Evolutionary conservation across 2,797 vertebrate genomes (phyloP), one percentile per base, ranked within the genome.

Genomic region (Pseudochaenichthys georgianus): DNA sequence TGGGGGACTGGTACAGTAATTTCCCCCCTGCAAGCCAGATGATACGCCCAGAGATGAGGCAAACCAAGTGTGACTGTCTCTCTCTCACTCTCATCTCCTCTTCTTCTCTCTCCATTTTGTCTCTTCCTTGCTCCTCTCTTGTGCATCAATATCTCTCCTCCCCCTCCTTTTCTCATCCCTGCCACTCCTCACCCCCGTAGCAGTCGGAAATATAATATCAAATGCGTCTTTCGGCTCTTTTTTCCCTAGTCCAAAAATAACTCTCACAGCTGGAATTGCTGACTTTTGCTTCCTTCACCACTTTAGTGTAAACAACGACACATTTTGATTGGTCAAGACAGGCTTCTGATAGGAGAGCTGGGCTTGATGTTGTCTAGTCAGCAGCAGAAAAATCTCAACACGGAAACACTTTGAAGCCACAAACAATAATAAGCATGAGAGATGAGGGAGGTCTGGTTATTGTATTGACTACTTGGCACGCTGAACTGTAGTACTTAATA

Each of bases 151-250:
- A 83, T 87, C 83, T 75, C 74, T 63, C 79, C 81, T 64, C 77
- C 64, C 58, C 43, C 46, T 43, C 9, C 13, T n/a, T 46, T 69
- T 50, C 47, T 52, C 62, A 28, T 21, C 47, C 2, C 51, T 3
- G 12, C 54, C 52, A 47, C 59, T 54, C 48, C 55, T 55, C 61
- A 57, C 52, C 64, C 66, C 75, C 41, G 47, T 64, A 73, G 54
- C 19, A 76, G 74, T 87, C 19, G 70, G 87, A 93, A 93, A 91
- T 93, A 79, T 92, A 93, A 94, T 94, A 91, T 93, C 77, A 77
- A 77, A 80, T 71, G 57, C 73, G 48, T 85, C 88, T 85, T 78
- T 70, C 45, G 43, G 38, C 8, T 48, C 46, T 45, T 74, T 60
- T 64, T 62, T 38, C 9, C 11, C 12, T n/a, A 55, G 54, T 84